Conservation (phyloP, 2,113 vertebrate genomes). For the Oreocharis arfaki region DNA sequence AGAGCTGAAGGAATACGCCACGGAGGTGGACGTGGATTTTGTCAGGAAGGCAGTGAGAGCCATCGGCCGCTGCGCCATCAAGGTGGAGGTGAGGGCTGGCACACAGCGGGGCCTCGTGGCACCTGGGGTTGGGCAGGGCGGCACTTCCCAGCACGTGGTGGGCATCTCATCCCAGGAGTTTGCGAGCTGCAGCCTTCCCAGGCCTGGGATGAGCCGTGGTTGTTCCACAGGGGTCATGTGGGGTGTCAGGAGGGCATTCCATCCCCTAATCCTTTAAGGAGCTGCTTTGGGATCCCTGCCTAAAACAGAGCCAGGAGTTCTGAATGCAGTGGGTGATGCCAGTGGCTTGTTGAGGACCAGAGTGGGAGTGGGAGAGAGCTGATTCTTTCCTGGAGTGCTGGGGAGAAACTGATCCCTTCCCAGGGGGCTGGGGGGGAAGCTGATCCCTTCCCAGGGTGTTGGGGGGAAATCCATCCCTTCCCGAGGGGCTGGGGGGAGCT, state of each 20-base stretch:
- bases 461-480: background rate
- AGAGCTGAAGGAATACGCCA: constrained; percentile 96
- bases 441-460: rapidly evolving
- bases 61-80: constrained; percentile 98
- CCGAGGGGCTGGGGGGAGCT: rapidly evolving
- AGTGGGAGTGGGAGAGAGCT: background rate
- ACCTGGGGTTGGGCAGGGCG: background rate
- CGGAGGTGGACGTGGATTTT: constrained; percentile 97
- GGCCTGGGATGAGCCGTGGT: background rate
- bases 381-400: background rate
- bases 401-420: background rate
- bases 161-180: background rate
- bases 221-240: rapidly evolving
- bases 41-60: constrained; percentile 95
- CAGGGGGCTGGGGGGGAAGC: rapidly evolving
- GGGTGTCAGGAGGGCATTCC: background rate
- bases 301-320: background rate
- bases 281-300: background rate
- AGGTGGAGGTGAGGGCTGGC: constrained; percentile 87
- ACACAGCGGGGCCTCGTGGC: rapidly evolving
- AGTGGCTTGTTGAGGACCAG: background rate
- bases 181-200: rapidly evolving
- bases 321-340: background rate
- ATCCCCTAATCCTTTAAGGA: background rate
- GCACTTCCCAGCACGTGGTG: rapidly evolving